Conservation (phyloP, 2,797 vertebrate species). For the Xiphorhynchus erythropygius region DNA sequence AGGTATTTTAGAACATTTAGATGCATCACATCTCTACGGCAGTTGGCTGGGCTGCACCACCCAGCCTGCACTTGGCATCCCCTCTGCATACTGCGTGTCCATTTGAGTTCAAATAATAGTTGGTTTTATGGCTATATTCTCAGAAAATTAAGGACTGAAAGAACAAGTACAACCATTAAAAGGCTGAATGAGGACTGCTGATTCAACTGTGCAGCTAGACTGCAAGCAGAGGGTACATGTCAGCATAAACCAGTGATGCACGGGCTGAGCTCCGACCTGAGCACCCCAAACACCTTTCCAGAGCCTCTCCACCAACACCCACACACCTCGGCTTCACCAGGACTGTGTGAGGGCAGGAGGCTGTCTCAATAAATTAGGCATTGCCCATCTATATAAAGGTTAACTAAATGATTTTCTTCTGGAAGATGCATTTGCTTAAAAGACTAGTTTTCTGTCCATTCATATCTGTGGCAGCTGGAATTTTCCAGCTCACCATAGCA, state of each 20-base stretch:
- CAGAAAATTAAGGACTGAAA: neutral
- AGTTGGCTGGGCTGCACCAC: neutral
- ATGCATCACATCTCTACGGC: neutral
- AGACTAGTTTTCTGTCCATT: neutral
- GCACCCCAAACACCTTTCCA: neutral
- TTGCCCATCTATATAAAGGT: neutral
- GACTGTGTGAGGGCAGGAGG: neutral
- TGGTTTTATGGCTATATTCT: neutral
- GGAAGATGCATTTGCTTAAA: neutral
- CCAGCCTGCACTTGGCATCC: neutral
- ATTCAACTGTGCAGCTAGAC: neutral
- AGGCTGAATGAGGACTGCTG: neutral
- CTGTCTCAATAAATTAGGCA: neutral
- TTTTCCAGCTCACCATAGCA: constrained; percentile 21
- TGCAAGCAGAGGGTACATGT: neutral
- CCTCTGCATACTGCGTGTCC: neutral
- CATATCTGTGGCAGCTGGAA: neutral
- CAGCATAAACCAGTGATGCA: neutral
- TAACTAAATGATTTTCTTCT: neutral
- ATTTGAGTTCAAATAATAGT: neutral
- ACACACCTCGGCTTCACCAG: neutral
- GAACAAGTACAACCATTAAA: neutral
- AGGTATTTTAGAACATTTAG: neutral
- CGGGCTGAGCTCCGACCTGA: neutral
- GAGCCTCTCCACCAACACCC: neutral